Evolutionary conservation across 2,113 vertebrate genomes (phyloP).

Genomic region (Tetrao urogallus): DNA sequence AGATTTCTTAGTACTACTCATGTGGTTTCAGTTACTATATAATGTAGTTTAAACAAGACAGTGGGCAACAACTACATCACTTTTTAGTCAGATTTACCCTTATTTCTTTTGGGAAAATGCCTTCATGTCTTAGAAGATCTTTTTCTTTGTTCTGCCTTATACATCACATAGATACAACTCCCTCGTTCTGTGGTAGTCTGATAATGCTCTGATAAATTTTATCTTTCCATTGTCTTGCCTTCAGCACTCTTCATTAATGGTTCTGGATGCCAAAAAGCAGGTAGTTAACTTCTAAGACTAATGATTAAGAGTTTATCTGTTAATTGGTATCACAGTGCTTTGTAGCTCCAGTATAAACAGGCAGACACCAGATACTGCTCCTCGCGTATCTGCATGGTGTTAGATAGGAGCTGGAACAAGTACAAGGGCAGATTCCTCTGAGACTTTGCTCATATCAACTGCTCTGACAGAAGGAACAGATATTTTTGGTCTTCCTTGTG

Average conservation of each 20-base stretch:
- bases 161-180: accelerated
- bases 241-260: not conserved
- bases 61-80: not conserved
- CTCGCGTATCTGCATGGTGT: not conserved
- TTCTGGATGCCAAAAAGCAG: not conserved
- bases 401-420: not conserved
- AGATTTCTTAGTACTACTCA: not conserved
- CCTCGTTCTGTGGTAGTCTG: not conserved
- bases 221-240: not conserved
- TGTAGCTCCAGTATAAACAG: not conserved
- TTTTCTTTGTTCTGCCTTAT: not conserved
- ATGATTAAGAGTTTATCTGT: not conserved
- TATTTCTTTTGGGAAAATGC: not conserved
- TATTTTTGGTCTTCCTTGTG: not conserved
- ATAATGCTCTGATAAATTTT: not conserved
- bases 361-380: not conserved
- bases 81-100: not conserved
- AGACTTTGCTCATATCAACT: not conserved
- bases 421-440: not conserved
- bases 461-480: not conserved
- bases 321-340: not conserved
- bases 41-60: not conserved
- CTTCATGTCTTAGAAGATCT: not conserved
- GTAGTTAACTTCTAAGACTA: not conserved
- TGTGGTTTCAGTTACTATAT: not conserved